Evolutionary conservation across 2,113 vertebrate genomes (phyloP).

Genomic region (Bothrops jararaca): DNA sequence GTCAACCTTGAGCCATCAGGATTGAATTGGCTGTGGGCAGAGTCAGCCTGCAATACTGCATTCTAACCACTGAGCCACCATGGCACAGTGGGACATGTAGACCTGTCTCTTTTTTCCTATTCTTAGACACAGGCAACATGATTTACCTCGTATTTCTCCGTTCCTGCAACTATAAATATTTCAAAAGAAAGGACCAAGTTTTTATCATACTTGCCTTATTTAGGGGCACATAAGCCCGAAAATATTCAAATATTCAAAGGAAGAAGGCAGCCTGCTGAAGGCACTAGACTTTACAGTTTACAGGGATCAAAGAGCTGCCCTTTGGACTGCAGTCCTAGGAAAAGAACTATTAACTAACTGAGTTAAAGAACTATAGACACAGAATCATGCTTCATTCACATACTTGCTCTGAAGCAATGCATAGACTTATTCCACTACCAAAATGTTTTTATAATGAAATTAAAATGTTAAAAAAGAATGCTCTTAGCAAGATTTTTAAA

Average conservation of each 20-base stretch:
- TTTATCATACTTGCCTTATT: background rate
- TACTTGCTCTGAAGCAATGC: background rate
- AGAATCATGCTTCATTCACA: background rate
- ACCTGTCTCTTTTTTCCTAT: background rate
- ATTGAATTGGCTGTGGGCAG: background rate
- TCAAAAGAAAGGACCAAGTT: background rate
- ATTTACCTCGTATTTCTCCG: background rate
- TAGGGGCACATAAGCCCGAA: background rate
- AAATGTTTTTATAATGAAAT: background rate
- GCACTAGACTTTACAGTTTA: background rate
- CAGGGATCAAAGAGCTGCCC: background rate
- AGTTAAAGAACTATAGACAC: background rate
- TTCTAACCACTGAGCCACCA: background rate
- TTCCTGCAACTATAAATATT: background rate
- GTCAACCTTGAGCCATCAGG: background rate
- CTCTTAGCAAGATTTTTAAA: background rate
- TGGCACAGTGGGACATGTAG: no score
- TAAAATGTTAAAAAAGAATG: background rate
- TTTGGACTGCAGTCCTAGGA: background rate
- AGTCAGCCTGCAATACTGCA: background rate
- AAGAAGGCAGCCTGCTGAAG: background rate
- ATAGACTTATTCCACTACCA: background rate
- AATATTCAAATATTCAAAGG: background rate
- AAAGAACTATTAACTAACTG: background rate
- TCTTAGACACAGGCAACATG: background rate